Evolutionary conservation across 1,140 invertebrate species (phyloP).

Genomic region (Idris sp.): DNA sequence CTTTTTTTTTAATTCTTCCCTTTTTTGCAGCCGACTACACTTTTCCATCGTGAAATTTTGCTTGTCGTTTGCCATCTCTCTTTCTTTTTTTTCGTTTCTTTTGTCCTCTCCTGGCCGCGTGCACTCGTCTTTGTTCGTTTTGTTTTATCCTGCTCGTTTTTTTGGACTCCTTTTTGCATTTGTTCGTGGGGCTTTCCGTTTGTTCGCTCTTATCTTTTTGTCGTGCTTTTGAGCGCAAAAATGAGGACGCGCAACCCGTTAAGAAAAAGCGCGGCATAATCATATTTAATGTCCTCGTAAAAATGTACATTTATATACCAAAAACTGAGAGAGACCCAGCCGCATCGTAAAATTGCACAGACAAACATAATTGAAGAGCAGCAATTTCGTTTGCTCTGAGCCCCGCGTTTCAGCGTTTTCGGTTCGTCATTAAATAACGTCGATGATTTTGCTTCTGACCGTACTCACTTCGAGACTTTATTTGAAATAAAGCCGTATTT

Average conservation of each 20-base stretch:
- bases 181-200: constrained; percentile 11
- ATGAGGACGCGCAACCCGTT: constrained; percentile 33
- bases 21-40: constrained; percentile 7
- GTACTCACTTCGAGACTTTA: too few species aligned
- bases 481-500: too few species aligned
- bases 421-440: constrained; percentile 29
- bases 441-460: constrained; percentile 19
- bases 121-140: constrained; percentile 2
- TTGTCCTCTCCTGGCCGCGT: not conserved
- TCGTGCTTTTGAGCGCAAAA: constrained; percentile 29
- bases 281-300: constrained; percentile 62
- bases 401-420: constrained; percentile 28
- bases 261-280: constrained; percentile 58
- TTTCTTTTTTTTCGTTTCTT: not conserved
- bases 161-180: constrained; percentile 11
- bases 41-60: not conserved
- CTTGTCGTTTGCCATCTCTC: not conserved
- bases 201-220: constrained; percentile 38
- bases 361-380: constrained; percentile 54
- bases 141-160: not conserved
- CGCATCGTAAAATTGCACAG: constrained; percentile 42
- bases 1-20: not conserved
- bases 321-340: constrained; percentile 31
- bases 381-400: too few species aligned
- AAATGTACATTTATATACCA: constrained; percentile 55